Evolutionary conservation across 2,797 vertebrate genomes (phyloP).

Genomic region (Prunella strophiata): DNA sequence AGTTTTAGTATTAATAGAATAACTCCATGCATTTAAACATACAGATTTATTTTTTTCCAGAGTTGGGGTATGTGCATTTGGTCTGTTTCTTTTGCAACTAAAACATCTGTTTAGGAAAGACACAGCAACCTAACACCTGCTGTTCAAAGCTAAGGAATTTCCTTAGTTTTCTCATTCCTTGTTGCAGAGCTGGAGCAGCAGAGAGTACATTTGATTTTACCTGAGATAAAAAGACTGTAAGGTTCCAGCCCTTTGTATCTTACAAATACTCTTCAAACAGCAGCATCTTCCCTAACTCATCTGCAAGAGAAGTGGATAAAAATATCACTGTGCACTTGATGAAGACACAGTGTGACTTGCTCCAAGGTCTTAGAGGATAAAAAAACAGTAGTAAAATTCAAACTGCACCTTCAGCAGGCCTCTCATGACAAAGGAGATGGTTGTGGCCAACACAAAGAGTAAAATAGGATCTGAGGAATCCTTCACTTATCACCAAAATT

Average conservation of each 20-base stretch:
- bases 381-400: neutral
- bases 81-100: neutral
- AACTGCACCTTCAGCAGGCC: neutral
- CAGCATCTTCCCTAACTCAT: neutral
- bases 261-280: neutral
- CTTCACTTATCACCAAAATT: neutral
- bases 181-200: neutral
- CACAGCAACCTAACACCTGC: neutral
- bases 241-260: neutral
- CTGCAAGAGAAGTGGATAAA: neutral
- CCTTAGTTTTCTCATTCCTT: neutral
- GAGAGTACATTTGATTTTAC: neutral
- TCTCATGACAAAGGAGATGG: neutral
- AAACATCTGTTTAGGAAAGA: conserved; percentile 6
- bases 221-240: neutral
- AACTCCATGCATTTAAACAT: neutral
- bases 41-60: neutral
- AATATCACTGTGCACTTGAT: neutral
- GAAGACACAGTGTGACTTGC: neutral
- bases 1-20: neutral
- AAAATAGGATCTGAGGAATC: neutral
- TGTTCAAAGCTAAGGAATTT: neutral
- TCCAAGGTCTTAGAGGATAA: neutral
- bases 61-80: neutral
- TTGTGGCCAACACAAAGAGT: neutral